Conservation (phyloP, 2,113 vertebrate genomes). For the Scomber japonicus region DNA sequence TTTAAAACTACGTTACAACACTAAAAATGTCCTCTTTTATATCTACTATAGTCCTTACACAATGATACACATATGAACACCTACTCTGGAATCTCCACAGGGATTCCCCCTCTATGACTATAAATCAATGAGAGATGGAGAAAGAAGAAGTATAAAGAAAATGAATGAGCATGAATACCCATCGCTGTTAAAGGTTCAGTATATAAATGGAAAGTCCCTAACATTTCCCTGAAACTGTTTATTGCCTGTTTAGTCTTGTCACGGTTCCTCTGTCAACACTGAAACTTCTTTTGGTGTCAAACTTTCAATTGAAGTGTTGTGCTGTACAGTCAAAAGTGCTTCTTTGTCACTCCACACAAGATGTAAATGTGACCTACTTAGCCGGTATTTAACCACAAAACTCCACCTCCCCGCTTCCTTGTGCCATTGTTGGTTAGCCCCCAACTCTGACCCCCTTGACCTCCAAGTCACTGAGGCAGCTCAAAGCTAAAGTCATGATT, state of each 20-base stretch:
- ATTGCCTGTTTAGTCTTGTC: neutral
- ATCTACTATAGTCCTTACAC: neutral
- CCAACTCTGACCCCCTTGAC: slow-evolving; percentile 60
- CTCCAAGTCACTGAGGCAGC: slow-evolving; percentile 37
- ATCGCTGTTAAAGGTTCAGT: neutral
- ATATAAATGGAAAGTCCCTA: slow-evolving; percentile 53
- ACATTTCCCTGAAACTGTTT: neutral
- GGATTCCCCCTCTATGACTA: slow-evolving; percentile 25
- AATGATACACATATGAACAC: neutral
- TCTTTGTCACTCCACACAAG: slow-evolving; percentile 20
- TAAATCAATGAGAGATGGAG: neutral
- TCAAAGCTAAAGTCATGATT: slow-evolving; percentile 79
- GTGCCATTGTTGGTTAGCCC: slow-evolving; percentile 31
- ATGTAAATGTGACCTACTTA: slow-evolving; percentile 61
- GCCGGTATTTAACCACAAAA: slow-evolving; percentile 18
- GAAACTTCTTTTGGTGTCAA: neutral
- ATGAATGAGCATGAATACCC: neutral
- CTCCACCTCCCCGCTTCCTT: slow-evolving; percentile 39
- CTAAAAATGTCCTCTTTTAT: neutral
- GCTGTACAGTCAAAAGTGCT: neutral
- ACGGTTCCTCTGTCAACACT: neutral
- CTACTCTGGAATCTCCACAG: slow-evolving; percentile 4
- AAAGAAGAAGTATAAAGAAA: slow-evolving; percentile 51
- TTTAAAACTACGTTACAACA: neutral
- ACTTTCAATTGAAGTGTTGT: neutral